Conservation (phyloP, 2,888 invertebrate genomes). For the Lingula anatina region DNA sequence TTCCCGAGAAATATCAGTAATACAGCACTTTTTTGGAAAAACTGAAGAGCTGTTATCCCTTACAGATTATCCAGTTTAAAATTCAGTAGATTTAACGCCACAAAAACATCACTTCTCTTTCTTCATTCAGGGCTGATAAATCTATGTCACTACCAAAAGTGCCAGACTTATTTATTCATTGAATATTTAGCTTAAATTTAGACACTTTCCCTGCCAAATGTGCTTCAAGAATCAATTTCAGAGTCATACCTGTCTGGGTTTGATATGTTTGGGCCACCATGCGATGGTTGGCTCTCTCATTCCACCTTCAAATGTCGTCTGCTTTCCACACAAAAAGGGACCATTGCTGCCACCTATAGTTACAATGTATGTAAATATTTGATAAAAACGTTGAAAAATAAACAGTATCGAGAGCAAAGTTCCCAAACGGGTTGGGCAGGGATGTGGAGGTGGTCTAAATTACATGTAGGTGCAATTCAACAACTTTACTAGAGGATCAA, state of each 20-base stretch:
- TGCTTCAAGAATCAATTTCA: background rate
- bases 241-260: conserved; percentile 43
- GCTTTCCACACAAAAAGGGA: conserved; percentile 57
- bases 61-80: too few species aligned
- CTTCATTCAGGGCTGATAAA: too few species aligned
- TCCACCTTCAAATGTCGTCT: conserved; percentile 59
- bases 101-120: too few species aligned
- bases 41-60: too few species aligned
- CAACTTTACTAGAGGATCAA: too few species aligned
- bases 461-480: too few species aligned
- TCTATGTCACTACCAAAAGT: too few species aligned
- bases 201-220: background rate
- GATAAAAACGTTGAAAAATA: conserved; percentile 1
- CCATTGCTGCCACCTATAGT: conserved; percentile 53
- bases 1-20: too few species aligned
- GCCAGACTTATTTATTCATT: too few species aligned
- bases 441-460: too few species aligned
- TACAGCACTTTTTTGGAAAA: too few species aligned
- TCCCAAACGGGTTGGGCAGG: background rate
- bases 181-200: background rate
- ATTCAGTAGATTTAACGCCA: too few species aligned
- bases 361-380: background rate
- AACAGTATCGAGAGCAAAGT: background rate
- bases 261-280: conserved; percentile 56
- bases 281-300: conserved; percentile 57